Conservation (phyloP, 1,140 invertebrate species). For the Neodiprion lecontei region DNA sequence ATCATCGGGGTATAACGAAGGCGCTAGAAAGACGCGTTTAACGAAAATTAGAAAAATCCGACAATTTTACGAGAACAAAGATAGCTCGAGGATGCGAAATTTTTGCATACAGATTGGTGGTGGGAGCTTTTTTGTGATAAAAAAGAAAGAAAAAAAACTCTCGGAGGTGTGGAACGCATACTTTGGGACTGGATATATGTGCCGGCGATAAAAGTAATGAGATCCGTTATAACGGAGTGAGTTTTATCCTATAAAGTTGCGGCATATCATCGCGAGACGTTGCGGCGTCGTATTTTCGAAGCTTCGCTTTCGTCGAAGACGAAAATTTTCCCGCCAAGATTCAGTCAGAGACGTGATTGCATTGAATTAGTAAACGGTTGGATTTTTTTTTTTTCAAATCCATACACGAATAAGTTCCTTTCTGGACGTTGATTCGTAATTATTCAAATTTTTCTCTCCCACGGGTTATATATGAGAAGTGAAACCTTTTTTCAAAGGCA, state of each 20-base stretch:
- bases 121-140: constrained; percentile 30
- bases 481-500: no score
- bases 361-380: not conserved
- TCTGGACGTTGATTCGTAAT: no score
- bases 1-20: no score
- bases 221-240: constrained; percentile 59
- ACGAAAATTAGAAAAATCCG: constrained; percentile 1
- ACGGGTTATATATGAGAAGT: no score
- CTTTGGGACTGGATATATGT: constrained; percentile 56
- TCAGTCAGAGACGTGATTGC: no score
- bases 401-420: not conserved
- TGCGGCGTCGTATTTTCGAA: constrained; percentile 20
- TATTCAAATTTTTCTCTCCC: no score
- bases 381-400: constrained; percentile 13
- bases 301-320: constrained; percentile 8
- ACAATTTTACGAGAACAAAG: not conserved
- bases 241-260: constrained; percentile 39
- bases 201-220: constrained; percentile 60
- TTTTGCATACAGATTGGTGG: constrained; percentile 56
- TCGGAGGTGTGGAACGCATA: constrained; percentile 40
- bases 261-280: constrained; percentile 14
- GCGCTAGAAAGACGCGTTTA: no score
- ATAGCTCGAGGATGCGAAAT: constrained; percentile 27
- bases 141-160: constrained; percentile 13
- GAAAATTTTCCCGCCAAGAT: no score